Evolutionary conservation across 2,797 vertebrate species (phyloP), one percentile per base, ranked within the genome.

Genomic region (Apogon hyalosoma): DNA sequence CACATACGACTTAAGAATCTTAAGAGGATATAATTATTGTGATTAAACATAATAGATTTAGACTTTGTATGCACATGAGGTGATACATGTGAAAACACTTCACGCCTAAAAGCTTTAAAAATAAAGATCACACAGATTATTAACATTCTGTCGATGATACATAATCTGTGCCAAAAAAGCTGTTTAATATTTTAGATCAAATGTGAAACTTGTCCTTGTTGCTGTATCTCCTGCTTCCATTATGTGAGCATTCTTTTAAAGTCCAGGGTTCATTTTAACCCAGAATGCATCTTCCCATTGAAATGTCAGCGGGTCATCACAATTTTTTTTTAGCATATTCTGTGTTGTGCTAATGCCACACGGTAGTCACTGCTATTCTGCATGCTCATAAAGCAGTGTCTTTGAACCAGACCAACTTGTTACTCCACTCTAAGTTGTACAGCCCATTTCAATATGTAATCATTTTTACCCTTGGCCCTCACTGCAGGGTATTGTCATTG

Each of bases 171-270:
- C 28, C 45, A 41, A 13, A n/a, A 75, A 75, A 12, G 9, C 16
- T 59, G 36, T 54, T 62, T 53, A 21, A 58, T 6, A 53, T 46
- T 52, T 33, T 16, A 40, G 6, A 74, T 48, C 39, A 65, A 62
- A 53, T 41, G 14, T 45, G 31, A 53, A 48, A 46, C 21, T 9
- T 67, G 51, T 11, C 49, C 57, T 69, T 55, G 52, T 45, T 78
- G 47, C n/a, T 62, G 7, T 39, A 24, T 42, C 48, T 41, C 4
- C 11, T 3, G 21, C 7, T 33, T 33, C 16, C 18, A 55, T 24
- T 19, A 41, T 41, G 16, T 19, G 13, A 54, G 18, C 36, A 18
- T 64, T 64, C 18, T 16, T 55, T 71, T 14, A 66, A 61, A 46
- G n/a, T 57, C 18, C 2, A 21, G 45, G 49, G 21, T 14, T 15